Percentiles rank a stretch among this genome's conserved stretches.
phyloP scores from a whole-genome alignment of 2,888 invertebrate genomes.

The Seladonia tumulorum region DNA sequence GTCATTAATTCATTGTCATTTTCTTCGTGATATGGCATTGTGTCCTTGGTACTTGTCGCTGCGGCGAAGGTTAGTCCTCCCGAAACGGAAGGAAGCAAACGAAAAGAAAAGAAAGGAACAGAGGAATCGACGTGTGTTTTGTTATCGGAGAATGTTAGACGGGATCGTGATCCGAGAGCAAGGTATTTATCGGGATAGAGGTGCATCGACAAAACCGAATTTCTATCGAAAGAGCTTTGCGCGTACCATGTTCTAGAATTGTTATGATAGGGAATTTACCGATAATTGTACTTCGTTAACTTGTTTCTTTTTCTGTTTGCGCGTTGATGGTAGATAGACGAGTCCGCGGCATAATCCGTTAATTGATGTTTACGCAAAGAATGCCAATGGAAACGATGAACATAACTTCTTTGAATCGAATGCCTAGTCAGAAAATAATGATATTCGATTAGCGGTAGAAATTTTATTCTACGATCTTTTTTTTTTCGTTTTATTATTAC shows the following conservation, averaged over 20 bases:
- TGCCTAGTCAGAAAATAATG: conserved; percentile 63
- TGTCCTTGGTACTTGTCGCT: conserved; percentile 67
- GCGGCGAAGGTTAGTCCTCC: conserved; percentile 54
- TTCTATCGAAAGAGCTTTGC: conserved; percentile 51
- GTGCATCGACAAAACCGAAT: conserved; percentile 48
- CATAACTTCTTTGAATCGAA: conserved; percentile 57
- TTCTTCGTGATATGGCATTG: conserved; percentile 70
- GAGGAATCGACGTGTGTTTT: conserved; percentile 31
- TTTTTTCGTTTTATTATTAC: conserved; percentile 17
- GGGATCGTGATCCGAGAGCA: background rate
- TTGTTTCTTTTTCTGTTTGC: conserved; percentile 76
- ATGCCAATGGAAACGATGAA: conserved; percentile 49
- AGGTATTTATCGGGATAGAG: conserved; percentile 26
- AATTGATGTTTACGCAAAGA: conserved; percentile 71
- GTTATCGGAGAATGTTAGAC: background rate
- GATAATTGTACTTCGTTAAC: conserved; percentile 74
- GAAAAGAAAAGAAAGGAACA: background rate
- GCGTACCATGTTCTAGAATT: conserved; percentile 46
- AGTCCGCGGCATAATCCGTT: conserved; percentile 81
- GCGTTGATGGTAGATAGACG: conserved; percentile 79
- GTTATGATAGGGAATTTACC: conserved; percentile 52
- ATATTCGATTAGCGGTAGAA: conserved; percentile 60
- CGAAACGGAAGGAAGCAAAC: conserved; percentile 26
- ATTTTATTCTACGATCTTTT: conserved; percentile 44
- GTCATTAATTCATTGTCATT: conserved; percentile 79